Percentiles rank a stretch among this genome's conserved stretches.
Evolutionary conservation across 2,888 invertebrate genomes (phyloP).

Genomic region (Taenaris catops): DNA sequence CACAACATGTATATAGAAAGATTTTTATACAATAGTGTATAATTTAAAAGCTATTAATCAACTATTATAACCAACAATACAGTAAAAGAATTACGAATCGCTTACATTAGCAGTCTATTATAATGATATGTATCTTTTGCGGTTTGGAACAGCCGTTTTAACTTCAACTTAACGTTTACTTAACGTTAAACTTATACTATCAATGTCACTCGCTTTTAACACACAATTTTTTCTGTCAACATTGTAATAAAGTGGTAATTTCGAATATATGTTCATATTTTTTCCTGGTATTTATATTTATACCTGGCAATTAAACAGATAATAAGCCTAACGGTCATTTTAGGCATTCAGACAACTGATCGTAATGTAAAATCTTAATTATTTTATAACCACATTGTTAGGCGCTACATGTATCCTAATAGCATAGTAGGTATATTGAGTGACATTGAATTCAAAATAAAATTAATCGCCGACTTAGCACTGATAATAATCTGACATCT

Average conservation of each 20-base stretch:
- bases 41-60: constrained; percentile 65
- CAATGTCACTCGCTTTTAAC: constrained; percentile 14
- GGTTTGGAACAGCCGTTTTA: constrained; percentile 72
- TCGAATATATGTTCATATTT: too few relatives aligned
- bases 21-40: constrained; percentile 79
- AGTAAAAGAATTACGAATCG: constrained; percentile 73
- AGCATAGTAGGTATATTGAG: background rate
- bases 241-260: too few relatives aligned
- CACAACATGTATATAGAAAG: constrained; percentile 80
- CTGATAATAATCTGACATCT: too few relatives aligned
- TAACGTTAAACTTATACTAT: constrained; percentile 20
- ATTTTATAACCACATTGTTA: too few relatives aligned
- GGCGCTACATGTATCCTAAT: too few relatives aligned
- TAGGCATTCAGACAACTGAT: too few relatives aligned
- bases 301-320: too few relatives aligned
- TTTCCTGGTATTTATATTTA: too few relatives aligned
- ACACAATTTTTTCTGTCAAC: too few relatives aligned
- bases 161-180: constrained; percentile 38
- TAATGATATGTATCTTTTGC: constrained; percentile 79
- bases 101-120: constrained; percentile 75
- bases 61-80: constrained; percentile 73
- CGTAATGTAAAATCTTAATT: too few relatives aligned
- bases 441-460: background rate
- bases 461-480: too few relatives aligned
- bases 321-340: too few relatives aligned